Evolutionary conservation across 2,797 vertebrate species (phyloP).

Genomic region (Podarcis lilfordi): DNA sequence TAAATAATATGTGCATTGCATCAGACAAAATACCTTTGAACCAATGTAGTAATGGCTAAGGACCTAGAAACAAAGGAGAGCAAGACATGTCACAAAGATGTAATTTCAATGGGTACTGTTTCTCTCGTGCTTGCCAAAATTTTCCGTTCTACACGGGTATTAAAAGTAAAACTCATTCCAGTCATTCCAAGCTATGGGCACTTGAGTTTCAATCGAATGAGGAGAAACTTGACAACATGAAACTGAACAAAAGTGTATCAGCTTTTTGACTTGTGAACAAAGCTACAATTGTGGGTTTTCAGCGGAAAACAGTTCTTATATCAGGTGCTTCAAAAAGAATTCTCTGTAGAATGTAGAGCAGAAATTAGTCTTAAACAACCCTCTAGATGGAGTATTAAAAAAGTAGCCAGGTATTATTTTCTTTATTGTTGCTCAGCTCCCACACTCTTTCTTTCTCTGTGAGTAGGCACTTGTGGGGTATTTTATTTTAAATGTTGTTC

Average conservation of each 20-base stretch:
- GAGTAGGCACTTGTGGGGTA: neutral
- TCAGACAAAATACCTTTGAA: neutral
- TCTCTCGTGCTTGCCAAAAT: neutral
- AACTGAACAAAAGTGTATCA: neutral
- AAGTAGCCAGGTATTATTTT: neutral
- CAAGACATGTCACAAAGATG: neutral
- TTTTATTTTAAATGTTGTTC: neutral
- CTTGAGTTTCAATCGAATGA: neutral
- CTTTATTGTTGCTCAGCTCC: neutral
- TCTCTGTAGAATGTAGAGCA: neutral
- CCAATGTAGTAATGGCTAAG: neutral
- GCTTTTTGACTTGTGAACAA: neutral
- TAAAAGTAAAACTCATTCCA: neutral
- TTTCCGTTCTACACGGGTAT: too few relatives aligned
- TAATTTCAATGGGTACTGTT: neutral
- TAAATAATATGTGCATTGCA: neutral
- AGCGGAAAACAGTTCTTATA: neutral
- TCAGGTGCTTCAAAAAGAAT: neutral
- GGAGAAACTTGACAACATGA: neutral
- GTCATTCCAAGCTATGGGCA: neutral
- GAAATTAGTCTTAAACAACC: neutral
- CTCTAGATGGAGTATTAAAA: neutral
- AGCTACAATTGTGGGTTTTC: neutral
- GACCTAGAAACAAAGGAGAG: neutral
- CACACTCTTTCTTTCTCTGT: neutral